Evolutionary conservation across 2,797 vertebrate species (phyloP).

Genomic region (Chaetophractus vellerosus): DNA sequence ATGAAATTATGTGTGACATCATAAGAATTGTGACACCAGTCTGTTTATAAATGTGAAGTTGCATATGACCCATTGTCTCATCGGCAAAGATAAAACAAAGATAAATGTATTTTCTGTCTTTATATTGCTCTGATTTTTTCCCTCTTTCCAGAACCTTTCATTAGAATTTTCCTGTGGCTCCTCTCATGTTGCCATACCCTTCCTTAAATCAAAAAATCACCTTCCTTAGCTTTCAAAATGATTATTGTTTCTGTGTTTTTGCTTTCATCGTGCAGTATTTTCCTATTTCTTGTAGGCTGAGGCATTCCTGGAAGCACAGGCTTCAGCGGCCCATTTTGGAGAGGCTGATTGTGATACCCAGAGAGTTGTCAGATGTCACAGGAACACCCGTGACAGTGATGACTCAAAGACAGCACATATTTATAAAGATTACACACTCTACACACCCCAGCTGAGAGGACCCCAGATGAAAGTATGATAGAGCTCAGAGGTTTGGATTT

Average conservation of each 20-base stretch:
- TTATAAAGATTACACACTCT: too few species aligned
- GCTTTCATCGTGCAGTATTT: fast-evolving
- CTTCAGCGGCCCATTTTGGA: constrained; percentile 65
- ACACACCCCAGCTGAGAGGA: too few species aligned
- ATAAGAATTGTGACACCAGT: neutral
- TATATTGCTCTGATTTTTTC: neutral
- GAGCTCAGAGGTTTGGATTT: neutral
- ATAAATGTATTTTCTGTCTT: too few species aligned
- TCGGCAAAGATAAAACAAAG: too few species aligned
- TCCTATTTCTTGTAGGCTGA: constrained; percentile 66
- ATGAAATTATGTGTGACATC: too few species aligned
- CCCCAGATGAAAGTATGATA: too few species aligned
- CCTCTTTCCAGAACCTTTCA: neutral
- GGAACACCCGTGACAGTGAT: neutral
- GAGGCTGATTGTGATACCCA: constrained; percentile 79
- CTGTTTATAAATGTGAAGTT: neutral
- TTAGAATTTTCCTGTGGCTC: neutral
- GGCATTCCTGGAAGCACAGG: constrained; percentile 52
- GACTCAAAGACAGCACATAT: too few species aligned
- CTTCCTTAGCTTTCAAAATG: neutral
- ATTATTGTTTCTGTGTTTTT: neutral
- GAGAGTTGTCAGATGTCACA: constrained; percentile 72
- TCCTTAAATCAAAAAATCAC: neutral
- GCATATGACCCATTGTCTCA: too few species aligned
- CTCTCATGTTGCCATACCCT: neutral